A percentile compares a stretch with the other conserved stretches of the same genome.
phyloP scores from a whole-genome alignment of 2,888 invertebrate genomes.

The Ctenicera cuprea region DNA sequence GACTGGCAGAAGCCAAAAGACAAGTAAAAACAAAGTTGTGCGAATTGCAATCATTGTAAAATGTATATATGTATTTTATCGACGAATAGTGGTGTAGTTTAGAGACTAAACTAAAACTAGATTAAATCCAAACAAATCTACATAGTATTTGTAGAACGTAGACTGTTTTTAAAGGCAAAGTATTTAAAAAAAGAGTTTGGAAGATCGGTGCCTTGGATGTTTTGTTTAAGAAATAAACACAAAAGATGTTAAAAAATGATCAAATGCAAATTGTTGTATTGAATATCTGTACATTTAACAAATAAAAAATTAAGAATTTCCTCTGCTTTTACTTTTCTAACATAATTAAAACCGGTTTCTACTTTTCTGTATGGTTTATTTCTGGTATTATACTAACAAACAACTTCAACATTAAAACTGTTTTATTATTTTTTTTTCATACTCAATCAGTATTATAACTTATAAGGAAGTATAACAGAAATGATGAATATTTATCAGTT shows the following conservation, averaged over 20 bases:
- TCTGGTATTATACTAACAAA: too few species aligned
- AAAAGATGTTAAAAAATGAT: constrained; percentile 61
- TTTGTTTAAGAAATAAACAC: constrained; percentile 69
- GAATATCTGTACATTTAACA: constrained; percentile 70
- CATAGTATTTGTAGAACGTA: constrained; percentile 60
- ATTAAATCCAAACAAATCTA: constrained; percentile 54
- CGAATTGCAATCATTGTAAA: constrained; percentile 72
- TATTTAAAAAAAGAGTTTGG: constrained; percentile 64
- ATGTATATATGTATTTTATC: constrained; percentile 70
- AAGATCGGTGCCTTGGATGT: constrained; percentile 73
- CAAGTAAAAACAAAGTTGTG: constrained; percentile 66
- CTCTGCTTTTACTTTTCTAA: too few species aligned
- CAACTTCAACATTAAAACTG: too few species aligned
- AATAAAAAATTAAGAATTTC: constrained; percentile 57
- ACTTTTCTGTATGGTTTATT: too few species aligned
- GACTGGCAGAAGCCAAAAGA: constrained; percentile 47
- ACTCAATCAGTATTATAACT: too few species aligned
- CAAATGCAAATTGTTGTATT: constrained; percentile 70
- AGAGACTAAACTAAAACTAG: constrained; percentile 51
- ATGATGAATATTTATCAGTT: too few species aligned
- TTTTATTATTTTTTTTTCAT: too few species aligned
- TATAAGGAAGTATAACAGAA: too few species aligned
- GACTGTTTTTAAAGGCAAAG: constrained; percentile 68
- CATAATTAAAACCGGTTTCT: not conserved
- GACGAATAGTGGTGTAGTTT: constrained; percentile 64